These are phyloP conservation scores for Muscidifurax raptorellus DNA, from an alignment of 1,140 invertebrate genomes.

Conservation along the genomic window DNA sequence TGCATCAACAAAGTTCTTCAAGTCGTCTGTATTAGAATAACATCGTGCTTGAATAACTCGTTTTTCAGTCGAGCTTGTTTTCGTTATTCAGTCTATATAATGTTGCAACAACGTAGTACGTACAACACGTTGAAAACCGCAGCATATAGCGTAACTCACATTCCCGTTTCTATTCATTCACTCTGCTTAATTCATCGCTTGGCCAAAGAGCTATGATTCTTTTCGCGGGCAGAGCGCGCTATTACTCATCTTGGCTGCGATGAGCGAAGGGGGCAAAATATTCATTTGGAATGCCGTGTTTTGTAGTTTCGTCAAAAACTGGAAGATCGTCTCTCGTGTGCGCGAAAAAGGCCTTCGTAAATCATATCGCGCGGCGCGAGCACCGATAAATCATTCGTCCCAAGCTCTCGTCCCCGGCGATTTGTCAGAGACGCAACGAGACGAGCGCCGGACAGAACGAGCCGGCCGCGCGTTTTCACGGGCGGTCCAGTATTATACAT, in stretches of 20 bases:
- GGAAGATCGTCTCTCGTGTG: neutral
- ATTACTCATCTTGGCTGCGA: neutral
- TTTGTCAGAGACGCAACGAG: neutral
- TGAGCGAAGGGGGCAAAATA: neutral
- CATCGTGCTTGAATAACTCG: neutral
- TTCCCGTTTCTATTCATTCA: neutral
- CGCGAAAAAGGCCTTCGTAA: neutral
- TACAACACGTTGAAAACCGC: no score
- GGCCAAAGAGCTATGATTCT: neutral
- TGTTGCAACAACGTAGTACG: no score
- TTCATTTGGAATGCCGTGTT: neutral
- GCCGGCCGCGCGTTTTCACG: neutral
- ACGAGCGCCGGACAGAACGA: neutral
- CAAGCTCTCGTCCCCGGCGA: neutral
- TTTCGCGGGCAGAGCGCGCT: neutral
- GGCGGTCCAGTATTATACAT: neutral
- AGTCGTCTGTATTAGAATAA: neutral
- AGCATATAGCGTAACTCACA: neutral
- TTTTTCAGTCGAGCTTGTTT: neutral
- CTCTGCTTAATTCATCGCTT: neutral
- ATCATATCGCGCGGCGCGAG: neutral
- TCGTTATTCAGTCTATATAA: no score
- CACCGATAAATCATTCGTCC: neutral
- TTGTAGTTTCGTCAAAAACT: neutral
- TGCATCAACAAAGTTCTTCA: no score